Conservation (phyloP, 2,113 vertebrate genomes). For the Albula glossodonta region DNA sequence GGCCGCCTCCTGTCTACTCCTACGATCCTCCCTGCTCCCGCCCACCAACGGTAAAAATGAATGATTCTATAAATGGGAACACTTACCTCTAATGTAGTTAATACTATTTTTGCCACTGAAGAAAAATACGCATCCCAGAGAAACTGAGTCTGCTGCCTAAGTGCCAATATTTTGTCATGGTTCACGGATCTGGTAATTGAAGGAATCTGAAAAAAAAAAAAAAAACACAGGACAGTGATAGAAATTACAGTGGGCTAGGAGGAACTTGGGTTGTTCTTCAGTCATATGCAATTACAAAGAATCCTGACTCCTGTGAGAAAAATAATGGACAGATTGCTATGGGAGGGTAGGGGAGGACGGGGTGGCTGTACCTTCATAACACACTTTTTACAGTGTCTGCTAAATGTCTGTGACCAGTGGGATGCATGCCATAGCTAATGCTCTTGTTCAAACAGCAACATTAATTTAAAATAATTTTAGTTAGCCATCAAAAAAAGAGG, state of each 20-base stretch:
- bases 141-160: constrained; percentile 73
- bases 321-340: neutral
- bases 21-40: neutral
- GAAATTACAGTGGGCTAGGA: neutral
- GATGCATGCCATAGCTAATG: neutral
- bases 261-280: constrained; percentile 42
- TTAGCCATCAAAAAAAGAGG: too few relatives aligned
- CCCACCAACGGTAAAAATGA: neutral
- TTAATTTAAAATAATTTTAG: too few relatives aligned
- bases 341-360: too few relatives aligned
- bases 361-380: neutral
- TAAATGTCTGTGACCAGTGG: neutral
- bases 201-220: constrained; percentile 63
- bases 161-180: constrained; percentile 68
- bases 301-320: neutral
- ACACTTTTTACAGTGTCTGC: neutral
- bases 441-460: neutral
- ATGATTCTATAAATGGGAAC: constrained; percentile 22
- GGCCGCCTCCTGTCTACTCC: constrained; percentile 12
- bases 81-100: constrained; percentile 76
- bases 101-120: constrained; percentile 74
- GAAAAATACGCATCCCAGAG: constrained; percentile 80
- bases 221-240: constrained; percentile 36
- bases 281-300: constrained; percentile 36
- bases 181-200: constrained; percentile 70